Conservation (phyloP, 1,140 invertebrate species). For the Formica exsecta region DNA sequence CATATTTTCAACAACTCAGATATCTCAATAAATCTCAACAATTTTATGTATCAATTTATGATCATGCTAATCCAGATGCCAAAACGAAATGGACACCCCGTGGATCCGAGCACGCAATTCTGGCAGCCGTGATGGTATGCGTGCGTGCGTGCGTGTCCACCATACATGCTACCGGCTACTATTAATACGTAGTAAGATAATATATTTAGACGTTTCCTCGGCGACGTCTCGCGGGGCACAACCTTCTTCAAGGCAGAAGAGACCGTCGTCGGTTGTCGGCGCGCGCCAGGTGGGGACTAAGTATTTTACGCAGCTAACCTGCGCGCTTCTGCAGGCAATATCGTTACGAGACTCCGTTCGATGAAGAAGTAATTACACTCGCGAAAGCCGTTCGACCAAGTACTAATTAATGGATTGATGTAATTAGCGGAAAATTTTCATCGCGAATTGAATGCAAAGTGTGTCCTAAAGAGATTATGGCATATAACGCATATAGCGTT, state of each 20-base stretch:
- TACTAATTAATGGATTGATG: not conserved
- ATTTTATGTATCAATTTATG: constrained; percentile 13
- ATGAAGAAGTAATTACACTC: constrained; percentile 33
- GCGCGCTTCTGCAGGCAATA: not conserved
- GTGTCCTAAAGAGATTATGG: no score
- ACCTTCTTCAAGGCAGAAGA: constrained; percentile 50
- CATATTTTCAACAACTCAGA: no score
- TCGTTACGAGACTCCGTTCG: constrained; percentile 35
- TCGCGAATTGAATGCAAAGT: not conserved
- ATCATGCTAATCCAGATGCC: constrained; percentile 3
- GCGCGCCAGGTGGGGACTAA: constrained; percentile 8
- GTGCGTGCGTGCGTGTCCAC: not conserved
- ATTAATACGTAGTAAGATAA: constrained; percentile 75
- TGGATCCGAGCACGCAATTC: constrained; percentile 18
- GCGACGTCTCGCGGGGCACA: constrained; percentile 53
- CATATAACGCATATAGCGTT: not conserved
- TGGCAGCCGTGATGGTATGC: constrained; percentile 9
- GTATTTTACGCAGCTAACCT: constrained; percentile 43
- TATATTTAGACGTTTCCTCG: constrained; percentile 75
- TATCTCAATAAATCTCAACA: not conserved
- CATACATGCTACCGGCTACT: constrained; percentile 66
- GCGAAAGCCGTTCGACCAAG: not conserved
- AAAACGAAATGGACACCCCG: constrained; percentile 11
- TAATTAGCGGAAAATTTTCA: not conserved
- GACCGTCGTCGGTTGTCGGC: constrained; percentile 9